These are phyloP conservation scores for Grammatotria lemairii DNA, from an alignment of 2,113 vertebrate species.

Conservation along the genomic window DNA sequence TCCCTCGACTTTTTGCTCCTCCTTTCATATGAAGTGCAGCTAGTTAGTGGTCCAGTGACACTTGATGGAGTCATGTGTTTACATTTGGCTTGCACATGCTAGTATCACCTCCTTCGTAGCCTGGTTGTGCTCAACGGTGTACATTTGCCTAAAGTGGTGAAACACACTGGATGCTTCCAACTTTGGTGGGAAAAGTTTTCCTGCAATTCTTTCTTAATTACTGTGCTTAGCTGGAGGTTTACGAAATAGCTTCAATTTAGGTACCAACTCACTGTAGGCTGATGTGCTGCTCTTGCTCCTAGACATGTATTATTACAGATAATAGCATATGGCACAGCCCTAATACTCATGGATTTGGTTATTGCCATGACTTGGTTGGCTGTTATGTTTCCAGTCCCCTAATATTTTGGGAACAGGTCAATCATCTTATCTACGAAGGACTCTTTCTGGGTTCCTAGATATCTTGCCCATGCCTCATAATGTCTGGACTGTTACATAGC, in stretches of 20 bases:
- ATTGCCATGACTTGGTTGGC: background rate
- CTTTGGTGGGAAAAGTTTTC: fast-evolving
- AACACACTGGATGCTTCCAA: background rate
- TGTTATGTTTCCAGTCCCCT: background rate
- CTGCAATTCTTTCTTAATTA: background rate
- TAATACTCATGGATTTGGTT: background rate
- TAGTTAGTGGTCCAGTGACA: background rate
- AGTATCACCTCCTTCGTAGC: fast-evolving
- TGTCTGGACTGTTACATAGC: background rate
- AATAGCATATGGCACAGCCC: background rate
- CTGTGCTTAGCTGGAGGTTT: fast-evolving
- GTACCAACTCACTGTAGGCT: background rate
- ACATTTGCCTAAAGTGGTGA: background rate
- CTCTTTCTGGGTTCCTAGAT: fast-evolving
- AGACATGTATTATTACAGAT: background rate
- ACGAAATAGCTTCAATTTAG: fast-evolving
- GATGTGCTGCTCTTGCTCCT: background rate
- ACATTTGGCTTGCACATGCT: background rate
- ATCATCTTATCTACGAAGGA: fast-evolving
- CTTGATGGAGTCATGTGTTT: background rate
- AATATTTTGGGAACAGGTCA: fast-evolving
- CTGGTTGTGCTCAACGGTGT: fast-evolving
- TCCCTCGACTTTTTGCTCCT: background rate
- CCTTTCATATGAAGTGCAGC: background rate
- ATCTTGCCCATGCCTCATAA: background rate